Percentiles rank a stretch among this genome's conserved stretches.
Conservation (phyloP, 2,113 vertebrate genomes). For the Mus musculus region DNA sequence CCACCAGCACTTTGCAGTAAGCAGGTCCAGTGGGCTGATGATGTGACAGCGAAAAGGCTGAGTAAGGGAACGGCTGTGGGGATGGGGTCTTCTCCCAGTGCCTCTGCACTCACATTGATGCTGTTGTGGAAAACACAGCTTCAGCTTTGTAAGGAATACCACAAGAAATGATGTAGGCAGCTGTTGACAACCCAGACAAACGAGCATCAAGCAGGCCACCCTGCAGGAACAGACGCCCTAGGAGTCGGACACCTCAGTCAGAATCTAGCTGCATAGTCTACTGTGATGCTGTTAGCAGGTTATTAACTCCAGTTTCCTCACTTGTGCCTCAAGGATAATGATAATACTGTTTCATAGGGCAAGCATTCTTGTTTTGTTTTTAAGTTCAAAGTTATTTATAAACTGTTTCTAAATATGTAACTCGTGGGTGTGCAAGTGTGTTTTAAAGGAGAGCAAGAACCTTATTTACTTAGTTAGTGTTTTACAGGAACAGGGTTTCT, state of each 20-base stretch:
- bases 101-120: not conserved
- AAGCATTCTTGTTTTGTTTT: not conserved
- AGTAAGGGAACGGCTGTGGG: not conserved
- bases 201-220: not conserved
- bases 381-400: not conserved
- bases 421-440: no score
- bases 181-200: not conserved
- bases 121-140: not conserved
- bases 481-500: not conserved
- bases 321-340: not conserved
- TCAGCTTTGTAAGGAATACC: not conserved
- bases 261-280: not conserved
- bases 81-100: not conserved
- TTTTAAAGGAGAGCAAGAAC: not conserved
- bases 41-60: not conserved
- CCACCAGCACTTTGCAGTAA: not conserved
- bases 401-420: not conserved
- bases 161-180: not conserved
- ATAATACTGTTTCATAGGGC: not conserved
- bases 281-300: not conserved
- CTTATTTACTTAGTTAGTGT: not conserved
- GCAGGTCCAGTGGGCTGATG: not conserved
- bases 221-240: not conserved
- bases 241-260: not conserved
- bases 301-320: conserved; percentile 30